Conservation (phyloP, 2,797 vertebrate genomes). For the Alosa sapidissima region DNA sequence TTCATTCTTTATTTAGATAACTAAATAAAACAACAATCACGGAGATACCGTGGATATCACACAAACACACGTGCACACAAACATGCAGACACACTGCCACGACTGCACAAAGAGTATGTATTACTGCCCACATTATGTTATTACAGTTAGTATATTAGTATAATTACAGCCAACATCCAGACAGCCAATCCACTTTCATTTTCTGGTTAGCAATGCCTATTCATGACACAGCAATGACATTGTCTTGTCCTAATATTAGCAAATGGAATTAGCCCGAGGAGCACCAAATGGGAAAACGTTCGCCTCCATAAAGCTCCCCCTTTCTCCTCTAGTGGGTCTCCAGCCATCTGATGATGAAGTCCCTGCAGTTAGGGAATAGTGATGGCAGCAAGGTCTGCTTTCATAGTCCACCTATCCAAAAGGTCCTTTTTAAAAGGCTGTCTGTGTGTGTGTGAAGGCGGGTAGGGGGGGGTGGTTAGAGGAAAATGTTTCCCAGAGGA, state of each 20-base stretch:
- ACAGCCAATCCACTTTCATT: constrained; percentile 11
- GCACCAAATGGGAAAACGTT: constrained; percentile 19
- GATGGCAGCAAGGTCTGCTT: constrained; percentile 6
- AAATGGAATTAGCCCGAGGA: constrained; percentile 11
- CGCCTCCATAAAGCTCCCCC: constrained; percentile 8
- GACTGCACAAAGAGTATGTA: neutral
- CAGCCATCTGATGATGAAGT: constrained; percentile 20
- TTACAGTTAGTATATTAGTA: constrained; percentile 25
- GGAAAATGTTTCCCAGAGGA: constrained; percentile 89
- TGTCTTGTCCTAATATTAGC: constrained; percentile 24
- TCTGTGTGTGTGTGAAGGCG: neutral
- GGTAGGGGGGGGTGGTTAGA: neutral
- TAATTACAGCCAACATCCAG: neutral
- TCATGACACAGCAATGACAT: neutral
- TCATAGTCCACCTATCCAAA: constrained; percentile 23
- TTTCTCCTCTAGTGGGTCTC: constrained; percentile 16
- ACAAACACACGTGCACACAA: neutral
- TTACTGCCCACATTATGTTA: neutral
- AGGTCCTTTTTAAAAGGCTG: neutral
- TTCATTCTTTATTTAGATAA: neutral
- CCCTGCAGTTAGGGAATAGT: neutral
- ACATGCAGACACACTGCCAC: neutral
- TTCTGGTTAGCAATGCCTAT: neutral
- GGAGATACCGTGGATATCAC: neutral
- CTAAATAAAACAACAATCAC: neutral